Percentiles rank a stretch among this genome's conserved stretches.
These are phyloP conservation scores for Polietes domitor DNA, from an alignment of 2,888 invertebrate species.

Conservation along the genomic window DNA sequence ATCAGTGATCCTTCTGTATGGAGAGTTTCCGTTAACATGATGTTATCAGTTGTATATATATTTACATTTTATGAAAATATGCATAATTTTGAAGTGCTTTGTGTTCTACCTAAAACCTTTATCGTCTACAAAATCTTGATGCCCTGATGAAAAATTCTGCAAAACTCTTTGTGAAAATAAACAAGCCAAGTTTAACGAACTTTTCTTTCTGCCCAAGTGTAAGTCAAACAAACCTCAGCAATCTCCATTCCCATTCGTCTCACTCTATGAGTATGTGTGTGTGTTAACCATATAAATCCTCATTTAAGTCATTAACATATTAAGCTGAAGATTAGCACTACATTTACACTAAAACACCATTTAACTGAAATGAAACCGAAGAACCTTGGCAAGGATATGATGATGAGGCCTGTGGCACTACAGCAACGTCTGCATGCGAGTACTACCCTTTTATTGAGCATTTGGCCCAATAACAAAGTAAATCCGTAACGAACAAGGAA, in stretches of 20 bases:
- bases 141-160: too few relatives aligned
- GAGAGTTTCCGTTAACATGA: too few relatives aligned
- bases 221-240: constrained; percentile 3
- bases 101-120: too few relatives aligned
- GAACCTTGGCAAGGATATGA: background rate
- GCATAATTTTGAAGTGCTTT: too few relatives aligned
- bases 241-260: background rate
- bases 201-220: background rate
- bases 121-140: too few relatives aligned
- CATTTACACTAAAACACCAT: constrained; percentile 45
- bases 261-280: constrained; percentile 14
- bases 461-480: constrained; percentile 14
- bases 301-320: constrained; percentile 72
- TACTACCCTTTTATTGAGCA: background rate
- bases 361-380: constrained; percentile 21
- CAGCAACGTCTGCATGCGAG: background rate
- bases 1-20: too few relatives aligned
- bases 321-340: constrained; percentile 71
- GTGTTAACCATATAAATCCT: constrained; percentile 67
- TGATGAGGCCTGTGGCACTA: background rate
- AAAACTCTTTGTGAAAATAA: too few relatives aligned
- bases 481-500: constrained; percentile 6
- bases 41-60: too few relatives aligned
- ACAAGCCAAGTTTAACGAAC: background rate
- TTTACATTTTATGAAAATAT: too few relatives aligned